phyloP scores from a whole-genome alignment of 2,888 invertebrate species.

The Cataglyphis rosenhaueri region DNA sequence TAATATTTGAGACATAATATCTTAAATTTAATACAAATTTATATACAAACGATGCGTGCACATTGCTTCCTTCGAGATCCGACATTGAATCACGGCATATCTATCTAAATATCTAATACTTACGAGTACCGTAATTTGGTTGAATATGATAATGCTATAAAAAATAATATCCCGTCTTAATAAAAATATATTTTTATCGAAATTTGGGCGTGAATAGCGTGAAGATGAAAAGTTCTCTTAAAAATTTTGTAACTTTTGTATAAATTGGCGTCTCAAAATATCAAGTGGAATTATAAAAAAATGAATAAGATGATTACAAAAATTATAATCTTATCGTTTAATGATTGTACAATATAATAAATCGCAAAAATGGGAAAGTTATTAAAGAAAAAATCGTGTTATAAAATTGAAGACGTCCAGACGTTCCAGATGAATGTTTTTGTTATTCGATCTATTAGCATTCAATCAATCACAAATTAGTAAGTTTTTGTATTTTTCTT shows the following conservation, averaged over 20 bases:
- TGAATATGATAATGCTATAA: background rate
- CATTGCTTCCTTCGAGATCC: background rate
- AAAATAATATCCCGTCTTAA: background rate
- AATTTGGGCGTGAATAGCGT: background rate
- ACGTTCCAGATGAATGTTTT: background rate
- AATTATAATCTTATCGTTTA: background rate
- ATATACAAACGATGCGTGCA: too few species aligned
- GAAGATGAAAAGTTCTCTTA: background rate
- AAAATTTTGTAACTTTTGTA: background rate
- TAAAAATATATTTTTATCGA: background rate
- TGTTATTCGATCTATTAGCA: background rate
- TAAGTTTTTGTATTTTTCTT: background rate
- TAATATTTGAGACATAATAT: too few species aligned
- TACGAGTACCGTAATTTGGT: background rate
- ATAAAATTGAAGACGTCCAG: background rate
- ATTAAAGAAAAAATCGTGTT: slow-evolving; percentile 26
- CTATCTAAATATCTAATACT: background rate
- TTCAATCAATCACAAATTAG: background rate
- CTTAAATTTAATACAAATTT: too few species aligned
- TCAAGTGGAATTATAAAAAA: background rate
- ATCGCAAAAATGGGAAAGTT: background rate
- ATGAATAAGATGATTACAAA: background rate
- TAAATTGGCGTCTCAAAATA: too few species aligned
- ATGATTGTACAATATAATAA: background rate
- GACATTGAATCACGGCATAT: background rate